Evolutionary conservation across 2,888 invertebrate genomes (phyloP).

Genomic region (Hybos culiciformis): DNA sequence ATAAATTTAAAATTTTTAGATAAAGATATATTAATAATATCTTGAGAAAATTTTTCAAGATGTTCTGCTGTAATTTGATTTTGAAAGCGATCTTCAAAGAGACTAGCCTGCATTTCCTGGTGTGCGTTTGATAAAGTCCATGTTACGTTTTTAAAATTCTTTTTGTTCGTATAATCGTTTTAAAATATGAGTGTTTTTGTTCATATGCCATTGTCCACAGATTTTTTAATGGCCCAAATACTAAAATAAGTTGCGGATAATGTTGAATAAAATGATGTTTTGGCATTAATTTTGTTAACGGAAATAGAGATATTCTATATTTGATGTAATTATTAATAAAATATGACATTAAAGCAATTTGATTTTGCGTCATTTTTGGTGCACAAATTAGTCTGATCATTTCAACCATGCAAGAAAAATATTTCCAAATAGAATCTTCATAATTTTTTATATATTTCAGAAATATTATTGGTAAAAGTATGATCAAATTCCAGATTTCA

Average conservation of each 20-base stretch:
- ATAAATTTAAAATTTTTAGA: background rate
- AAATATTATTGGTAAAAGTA: slow-evolving; percentile 1
- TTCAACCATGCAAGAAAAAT: background rate
- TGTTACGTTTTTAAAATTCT: slow-evolving; percentile 16
- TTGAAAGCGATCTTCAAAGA: slow-evolving; percentile 2
- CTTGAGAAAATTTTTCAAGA: background rate
- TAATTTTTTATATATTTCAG: background rate
- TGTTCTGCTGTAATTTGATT: background rate
- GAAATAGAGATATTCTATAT: slow-evolving; percentile 9
- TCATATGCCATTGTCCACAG: slow-evolving; percentile 17
- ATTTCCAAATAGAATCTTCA: slow-evolving; percentile 2
- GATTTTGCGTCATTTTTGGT: background rate
- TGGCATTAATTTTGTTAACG: slow-evolving; percentile 8
- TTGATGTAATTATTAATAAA: slow-evolving; percentile 2
- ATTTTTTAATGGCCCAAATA: slow-evolving; percentile 10
- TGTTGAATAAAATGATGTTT: slow-evolving; percentile 15
- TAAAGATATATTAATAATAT: background rate
- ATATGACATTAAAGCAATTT: background rate
- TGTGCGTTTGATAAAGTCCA: background rate
- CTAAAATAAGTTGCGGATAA: slow-evolving; percentile 11
- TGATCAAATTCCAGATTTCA: slow-evolving; percentile 1
- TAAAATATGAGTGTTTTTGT: slow-evolving; percentile 19
- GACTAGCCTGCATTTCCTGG: slow-evolving; percentile 2
- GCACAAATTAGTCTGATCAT: slow-evolving; percentile 4
- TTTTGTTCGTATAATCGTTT: slow-evolving; percentile 12